These are phyloP conservation scores for Osmerus eperlanus DNA, from an alignment of 2,113 vertebrate species.

Conservation along the genomic window DNA sequence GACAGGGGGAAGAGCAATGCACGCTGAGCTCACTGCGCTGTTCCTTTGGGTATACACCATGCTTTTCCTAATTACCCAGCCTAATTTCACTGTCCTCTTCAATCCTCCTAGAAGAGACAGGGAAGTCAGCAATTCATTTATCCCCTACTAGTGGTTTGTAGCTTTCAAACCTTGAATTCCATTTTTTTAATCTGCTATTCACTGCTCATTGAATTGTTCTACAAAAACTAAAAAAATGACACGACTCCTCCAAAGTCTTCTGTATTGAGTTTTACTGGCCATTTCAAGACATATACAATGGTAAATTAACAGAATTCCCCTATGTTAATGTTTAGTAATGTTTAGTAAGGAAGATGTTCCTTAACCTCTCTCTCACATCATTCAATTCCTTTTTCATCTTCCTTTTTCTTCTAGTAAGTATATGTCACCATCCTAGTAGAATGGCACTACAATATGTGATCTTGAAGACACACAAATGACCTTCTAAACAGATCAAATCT, in stretches of 20 bases:
- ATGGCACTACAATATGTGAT: neutral
- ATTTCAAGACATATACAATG: neutral
- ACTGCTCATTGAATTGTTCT: neutral
- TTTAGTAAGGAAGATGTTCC: neutral
- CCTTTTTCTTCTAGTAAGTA: neutral
- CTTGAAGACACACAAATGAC: neutral
- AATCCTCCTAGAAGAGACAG: conserved; percentile 21
- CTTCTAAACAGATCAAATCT: neutral
- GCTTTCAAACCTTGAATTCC: conserved; percentile 27
- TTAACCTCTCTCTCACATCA: neutral
- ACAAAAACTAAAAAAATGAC: neutral
- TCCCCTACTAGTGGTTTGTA: conserved; percentile 29
- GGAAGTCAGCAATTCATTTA: conserved; percentile 53
- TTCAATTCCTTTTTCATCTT: neutral
- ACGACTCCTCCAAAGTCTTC: neutral
- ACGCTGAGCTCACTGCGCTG: conserved; percentile 37
- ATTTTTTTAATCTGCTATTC: neutral
- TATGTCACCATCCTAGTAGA: too few species aligned
- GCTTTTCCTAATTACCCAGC: conserved; percentile 67
- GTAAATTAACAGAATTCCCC: neutral
- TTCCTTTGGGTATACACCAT: conserved; percentile 54
- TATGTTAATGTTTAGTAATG: neutral
- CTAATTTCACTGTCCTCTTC: conserved; percentile 42
- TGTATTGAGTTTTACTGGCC: neutral
- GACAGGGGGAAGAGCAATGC: conserved; percentile 49